Conservation (phyloP, 2,113 vertebrate species). For the Chloebia gouldiae region DNA sequence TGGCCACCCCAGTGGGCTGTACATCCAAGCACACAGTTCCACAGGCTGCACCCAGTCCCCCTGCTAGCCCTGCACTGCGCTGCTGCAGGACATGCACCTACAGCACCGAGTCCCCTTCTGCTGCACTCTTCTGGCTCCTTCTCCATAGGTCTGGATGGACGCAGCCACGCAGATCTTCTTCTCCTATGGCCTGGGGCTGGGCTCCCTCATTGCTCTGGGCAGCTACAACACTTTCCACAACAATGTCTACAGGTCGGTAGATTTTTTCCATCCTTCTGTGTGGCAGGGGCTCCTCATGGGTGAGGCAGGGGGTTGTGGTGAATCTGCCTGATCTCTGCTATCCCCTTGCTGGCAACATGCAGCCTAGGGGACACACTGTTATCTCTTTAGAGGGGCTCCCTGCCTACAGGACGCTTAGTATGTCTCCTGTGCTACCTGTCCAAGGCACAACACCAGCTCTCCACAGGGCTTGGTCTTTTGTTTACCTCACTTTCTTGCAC, state of each 20-base stretch:
- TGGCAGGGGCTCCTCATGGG: rapidly evolving
- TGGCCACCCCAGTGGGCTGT: background rate
- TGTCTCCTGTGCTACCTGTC: background rate
- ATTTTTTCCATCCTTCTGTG: background rate
- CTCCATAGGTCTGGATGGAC: slow-evolving; percentile 86
- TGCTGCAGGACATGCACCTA: background rate
- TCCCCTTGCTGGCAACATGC: background rate
- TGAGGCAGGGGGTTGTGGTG: background rate
- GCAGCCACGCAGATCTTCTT: slow-evolving; percentile 94
- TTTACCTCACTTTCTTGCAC: background rate
- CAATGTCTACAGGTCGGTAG: slow-evolving; percentile 84
- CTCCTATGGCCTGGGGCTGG: slow-evolving; percentile 87
- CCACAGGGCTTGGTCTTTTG: background rate
- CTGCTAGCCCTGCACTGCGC: rapidly evolving
- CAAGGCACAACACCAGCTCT: background rate
- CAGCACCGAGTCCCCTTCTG: background rate
- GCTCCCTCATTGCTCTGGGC: slow-evolving; percentile 87
- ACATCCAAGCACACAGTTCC: background rate
- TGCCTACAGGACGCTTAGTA: background rate
- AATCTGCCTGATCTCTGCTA: background rate
- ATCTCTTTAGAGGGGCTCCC: rapidly evolving
- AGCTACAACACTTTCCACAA: slow-evolving; percentile 91
- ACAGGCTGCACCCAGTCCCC: no score
- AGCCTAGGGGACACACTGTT: rapidly evolving
- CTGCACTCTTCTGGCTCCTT: background rate